Evolutionary conservation across 2,113 vertebrate species (phyloP), one percentile per base, ranked within the genome.

Genomic region (Trematomus loennbergii): DNA sequence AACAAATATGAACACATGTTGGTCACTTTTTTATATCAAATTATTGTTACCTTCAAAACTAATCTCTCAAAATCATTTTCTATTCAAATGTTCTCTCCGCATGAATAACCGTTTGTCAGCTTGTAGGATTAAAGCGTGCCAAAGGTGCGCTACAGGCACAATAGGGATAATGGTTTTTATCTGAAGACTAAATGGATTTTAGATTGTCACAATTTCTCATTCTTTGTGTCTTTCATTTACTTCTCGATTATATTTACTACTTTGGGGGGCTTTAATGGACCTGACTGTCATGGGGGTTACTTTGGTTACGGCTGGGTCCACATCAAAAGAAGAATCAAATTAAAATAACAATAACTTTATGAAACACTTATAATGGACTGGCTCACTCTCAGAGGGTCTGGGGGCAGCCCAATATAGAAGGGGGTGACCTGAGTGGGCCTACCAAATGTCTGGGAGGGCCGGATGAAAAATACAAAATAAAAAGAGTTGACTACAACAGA

Each of bases 81-180:
- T 48, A 59, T 87, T 76, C 67, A 55, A 20, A 36, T 33, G 22
- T 4, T 22, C 25, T 53, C n/a, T 46, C 54, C 6, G 16, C 25
- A 59, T 50, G 73, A 83, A 66, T 66, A 45, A 11, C 17, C 1
- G 3, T 46, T 59, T 48, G 60, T 59, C 43, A 74, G 43, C 12
- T 57, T 16, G 45, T 48, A 71, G 48, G 80, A 66, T 76, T 16
- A 50, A 57, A 72, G 72, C 63, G 18, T 10, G 22, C 10, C 20
- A 63, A 50, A 60, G 46, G 65, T 29, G 67, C 55, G 60, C n/a
- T 33, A 55, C 49, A 60, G 68, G 62, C 61, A 72, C 52, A 74
- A 67, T 60, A 54, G 43, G 74, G 48, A 79, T 64, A 59, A 71
- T 46, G 25, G 58, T 54, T 81, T 83, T 76, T 43, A 77, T 84